Evolutionary conservation across 2,113 vertebrate genomes (phyloP), one percentile per base, ranked within the genome.

Genomic region (Erythrocebus patas): DNA sequence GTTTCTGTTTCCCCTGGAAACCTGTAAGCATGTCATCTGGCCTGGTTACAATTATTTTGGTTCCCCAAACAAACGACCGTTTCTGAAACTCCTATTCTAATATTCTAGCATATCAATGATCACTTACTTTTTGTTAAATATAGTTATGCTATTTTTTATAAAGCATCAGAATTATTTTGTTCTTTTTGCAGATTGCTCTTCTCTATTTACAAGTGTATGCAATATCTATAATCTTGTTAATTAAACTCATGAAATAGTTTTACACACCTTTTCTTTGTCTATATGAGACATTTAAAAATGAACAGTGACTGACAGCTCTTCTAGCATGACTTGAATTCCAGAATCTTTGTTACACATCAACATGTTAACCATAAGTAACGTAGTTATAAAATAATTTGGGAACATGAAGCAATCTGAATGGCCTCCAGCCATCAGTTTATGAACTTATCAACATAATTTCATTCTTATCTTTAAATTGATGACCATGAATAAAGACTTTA

Each of bases 391-490:
- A 91, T 95, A 97, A 96, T 96, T 96, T 86, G 75, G 83, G 45
- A 72, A 8, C 35, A 81, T 92, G 76, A 96, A 93, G 76, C 92
- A 84, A 97, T 97, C 90, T 84, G 86, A 96, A 96, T 97, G 97
- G 97, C 82, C 25, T 90, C 79, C 0, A 70, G 93, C 95, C 97
- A 97, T 81, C 70, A 88, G 90, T 92, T 98, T 97, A 96, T 93
- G 93, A 88, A 96, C 79, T 95, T 96, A 96, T 93, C 82, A 96
- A 59, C 50, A 91, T 97, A 96, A 97, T 97, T 97, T 50, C 45
- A 95, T 81, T 87, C 96, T 94, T 98, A 98, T 97, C 97, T 97
- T 87, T 93, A 96, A 97, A 96, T 40, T 81, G 57, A 81, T 96
- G 57, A 81, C 75, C 80, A 81, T 93, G 55, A 96, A 93, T 89